These are phyloP conservation scores for Channa striata DNA, from an alignment of 2,797 vertebrate genomes.

Conservation along the genomic window DNA sequence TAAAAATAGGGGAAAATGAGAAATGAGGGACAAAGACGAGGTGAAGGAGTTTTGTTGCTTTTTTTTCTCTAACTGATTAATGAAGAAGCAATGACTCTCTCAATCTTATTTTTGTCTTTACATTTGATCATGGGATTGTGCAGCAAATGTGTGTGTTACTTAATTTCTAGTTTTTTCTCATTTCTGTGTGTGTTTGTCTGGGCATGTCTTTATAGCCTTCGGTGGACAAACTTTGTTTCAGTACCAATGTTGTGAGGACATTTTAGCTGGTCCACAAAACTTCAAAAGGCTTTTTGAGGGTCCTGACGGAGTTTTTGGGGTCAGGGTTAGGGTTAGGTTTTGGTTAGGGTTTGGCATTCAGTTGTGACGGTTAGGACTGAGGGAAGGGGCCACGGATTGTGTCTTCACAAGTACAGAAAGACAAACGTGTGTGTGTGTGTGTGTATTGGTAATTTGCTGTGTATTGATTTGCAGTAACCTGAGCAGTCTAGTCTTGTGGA, in stretches of 20 bases:
- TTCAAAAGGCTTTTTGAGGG: no score
- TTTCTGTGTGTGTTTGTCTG: constrained; percentile 28
- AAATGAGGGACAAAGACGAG: background rate
- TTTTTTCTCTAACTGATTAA: constrained; percentile 51
- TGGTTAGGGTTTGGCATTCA: no score
- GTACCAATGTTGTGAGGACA: no score
- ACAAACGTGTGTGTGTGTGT: constrained; percentile 21
- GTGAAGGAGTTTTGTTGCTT: background rate
- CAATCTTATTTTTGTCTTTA: constrained; percentile 48
- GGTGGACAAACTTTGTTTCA: no score
- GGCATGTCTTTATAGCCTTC: no score
- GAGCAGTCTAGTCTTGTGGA: constrained; percentile 72
- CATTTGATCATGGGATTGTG: constrained; percentile 11
- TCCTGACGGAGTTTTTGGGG: no score
- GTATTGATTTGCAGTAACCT: constrained; percentile 81
- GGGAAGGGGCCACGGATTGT: no score
- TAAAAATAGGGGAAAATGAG: background rate
- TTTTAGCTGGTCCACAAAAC: no score
- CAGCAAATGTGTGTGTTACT: constrained; percentile 9
- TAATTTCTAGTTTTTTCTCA: constrained; percentile 32
- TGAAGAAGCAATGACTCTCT: constrained; percentile 52
- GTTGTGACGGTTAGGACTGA: no score
- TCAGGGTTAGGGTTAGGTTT: no score
- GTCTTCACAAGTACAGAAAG: no score
- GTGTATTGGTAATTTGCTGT: constrained; percentile 72